Percentiles rank a stretch among this genome's conserved stretches.
Conservation (phyloP, 2,113 vertebrate species). For the Prinia subflava region DNA sequence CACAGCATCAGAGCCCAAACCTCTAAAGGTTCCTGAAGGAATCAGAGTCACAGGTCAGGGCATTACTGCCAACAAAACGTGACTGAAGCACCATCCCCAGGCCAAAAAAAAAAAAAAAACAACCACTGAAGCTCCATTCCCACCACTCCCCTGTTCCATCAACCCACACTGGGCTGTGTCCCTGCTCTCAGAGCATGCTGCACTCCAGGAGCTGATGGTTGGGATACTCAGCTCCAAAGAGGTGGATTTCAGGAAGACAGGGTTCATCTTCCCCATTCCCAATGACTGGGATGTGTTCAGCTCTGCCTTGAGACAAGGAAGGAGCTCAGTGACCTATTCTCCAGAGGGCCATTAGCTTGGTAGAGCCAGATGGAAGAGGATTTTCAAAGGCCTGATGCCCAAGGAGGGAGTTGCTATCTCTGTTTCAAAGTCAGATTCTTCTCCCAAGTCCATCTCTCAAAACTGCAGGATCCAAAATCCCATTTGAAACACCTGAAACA, state of each 20-base stretch:
- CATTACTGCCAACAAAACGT: accelerated
- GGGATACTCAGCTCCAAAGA: neutral
- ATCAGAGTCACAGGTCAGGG: neutral
- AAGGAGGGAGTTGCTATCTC: neutral
- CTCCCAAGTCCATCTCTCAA: neutral
- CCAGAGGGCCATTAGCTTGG: neutral
- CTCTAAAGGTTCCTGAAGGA: neutral
- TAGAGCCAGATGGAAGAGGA: neutral
- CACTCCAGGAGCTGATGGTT: accelerated
- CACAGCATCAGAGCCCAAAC: neutral
- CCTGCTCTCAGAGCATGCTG: accelerated
- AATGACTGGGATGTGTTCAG: neutral
- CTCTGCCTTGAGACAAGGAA: neutral
- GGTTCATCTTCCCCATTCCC: neutral
- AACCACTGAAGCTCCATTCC: accelerated
- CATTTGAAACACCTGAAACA: neutral
- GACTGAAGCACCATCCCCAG: accelerated
- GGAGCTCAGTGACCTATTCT: neutral
- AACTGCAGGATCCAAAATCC: neutral
- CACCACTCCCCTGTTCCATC: accelerated
- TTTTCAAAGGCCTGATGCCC: neutral
- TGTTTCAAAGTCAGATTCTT: neutral
- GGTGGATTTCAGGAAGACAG: neutral
- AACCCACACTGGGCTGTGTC: accelerated
- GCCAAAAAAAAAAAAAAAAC: neutral